Evolutionary conservation across 2,113 vertebrate genomes (phyloP), one percentile per base, ranked within the genome.

Genomic region (Oreotrochilus melanogaster): DNA sequence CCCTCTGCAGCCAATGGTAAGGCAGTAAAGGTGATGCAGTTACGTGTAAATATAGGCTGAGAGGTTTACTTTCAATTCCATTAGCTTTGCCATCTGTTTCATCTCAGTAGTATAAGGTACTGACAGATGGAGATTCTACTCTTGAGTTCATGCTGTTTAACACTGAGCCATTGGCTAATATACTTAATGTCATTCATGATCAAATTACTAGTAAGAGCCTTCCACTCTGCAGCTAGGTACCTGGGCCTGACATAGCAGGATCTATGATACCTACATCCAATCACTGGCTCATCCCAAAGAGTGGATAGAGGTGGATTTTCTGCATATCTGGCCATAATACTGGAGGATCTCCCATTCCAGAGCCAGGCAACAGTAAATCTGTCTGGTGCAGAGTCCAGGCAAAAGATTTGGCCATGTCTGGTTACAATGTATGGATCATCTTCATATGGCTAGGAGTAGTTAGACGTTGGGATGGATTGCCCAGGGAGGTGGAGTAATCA

Each of bases 61-160:
- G 69, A 67, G 57, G 51, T 92, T 62, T 86, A 76, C 88, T 93
- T 93, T 93, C 70, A 81, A 25, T 90, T 92, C 74, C 35, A 71
- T 92, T 87, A 87, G 33, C 25, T 93, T 91, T 92, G 43, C 91
- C 91, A 95, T 89, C 85, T 87, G 66, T 76, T 95, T 95, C 43
- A 25, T 85, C 62, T 93, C 85, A 61, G 31, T 79, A 74, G 61
- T 74, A 85, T 61, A 91, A 91, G 56, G 37, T 70, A 73, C 57
- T 79, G 89, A 76, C 84, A 95, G 86, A 69, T 87, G 89, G 56
- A 31, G n/a, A 82, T 86, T 56, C 47, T 88, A 64, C 61, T 92
- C 43, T 90, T 74, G 80, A 71, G 61, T 81, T 80, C 51, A 73
- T 87, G 62, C 33, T 84, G 56, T 70, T 87, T 84, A 89, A 84